Base-by-base conservation (phyloP, 2,888 invertebrate species). In the Pristionchus japonicus region DNA sequence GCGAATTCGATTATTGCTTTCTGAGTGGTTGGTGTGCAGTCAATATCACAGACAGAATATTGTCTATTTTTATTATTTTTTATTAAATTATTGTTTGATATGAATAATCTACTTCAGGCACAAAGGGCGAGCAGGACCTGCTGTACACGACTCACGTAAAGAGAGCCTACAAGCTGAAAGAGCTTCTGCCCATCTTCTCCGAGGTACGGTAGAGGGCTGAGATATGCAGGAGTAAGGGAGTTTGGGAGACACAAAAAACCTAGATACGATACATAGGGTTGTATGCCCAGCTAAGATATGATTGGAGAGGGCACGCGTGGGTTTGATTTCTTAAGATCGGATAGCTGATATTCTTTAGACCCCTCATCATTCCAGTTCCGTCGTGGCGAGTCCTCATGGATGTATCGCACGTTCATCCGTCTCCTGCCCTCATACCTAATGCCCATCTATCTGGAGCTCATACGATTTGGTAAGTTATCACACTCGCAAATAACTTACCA, bases 391-490 rank as follows among this genome's bases (percentile, higher is more conserved):
- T 86, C 91, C 20, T 34, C 52, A 11, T 91, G 90, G 90, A 89
- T 90, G 20, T 93, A 93, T 67, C 70, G 82, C 31, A 91, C 90
- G 83, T 67, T 93, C 52, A 40, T 93, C 11, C 89, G 90, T 34
- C 89, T 89, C 23, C 89, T 93, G 37, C 91, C 92, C 15, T 86
- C 88, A 3, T 47, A 90, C 23, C 89, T 91, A 27, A 87, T 93
- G 49, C 90, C 91, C 37, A 88, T 91, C 31, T 93, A 93, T 87
- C 87, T 93, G 20, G 90, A 90, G 61, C 80, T 92, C 6, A 87
- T 93, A 47, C 70, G 91, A 7, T 34, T 17, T 47, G 9, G 77
- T 77, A n/a, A 77, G 77, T 43, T 40, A 27, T 15, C 23, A 43
- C 31, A n/a, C n/a, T n/a, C n/a, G n/a, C n/a, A n/a, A n/a, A n/a